Evolutionary conservation across 2,888 invertebrate genomes (phyloP).

Genomic region (Leptogaster cylindrica): DNA sequence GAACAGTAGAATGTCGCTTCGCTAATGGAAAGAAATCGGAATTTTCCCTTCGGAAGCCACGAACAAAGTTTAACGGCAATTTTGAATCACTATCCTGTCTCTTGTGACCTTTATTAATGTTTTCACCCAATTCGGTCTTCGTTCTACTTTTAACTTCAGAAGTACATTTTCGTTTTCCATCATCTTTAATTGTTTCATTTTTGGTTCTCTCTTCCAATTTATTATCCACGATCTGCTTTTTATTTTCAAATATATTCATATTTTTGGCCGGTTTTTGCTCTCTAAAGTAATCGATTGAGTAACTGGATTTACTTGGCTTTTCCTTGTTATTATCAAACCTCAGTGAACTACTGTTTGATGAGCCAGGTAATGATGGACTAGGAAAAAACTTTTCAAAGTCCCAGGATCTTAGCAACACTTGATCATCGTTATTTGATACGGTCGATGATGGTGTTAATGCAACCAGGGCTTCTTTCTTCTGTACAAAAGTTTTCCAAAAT

Average conservation of each 20-base stretch:
- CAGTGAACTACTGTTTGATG: constrained; percentile 61
- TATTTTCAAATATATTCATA: constrained; percentile 30
- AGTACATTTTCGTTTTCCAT: constrained; percentile 43
- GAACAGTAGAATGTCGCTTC: constrained; percentile 77
- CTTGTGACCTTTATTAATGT: constrained; percentile 67
- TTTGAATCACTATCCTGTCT: constrained; percentile 77
- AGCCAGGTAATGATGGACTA: constrained; percentile 59
- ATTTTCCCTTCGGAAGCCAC: constrained; percentile 82
- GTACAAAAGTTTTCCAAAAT: constrained; percentile 48
- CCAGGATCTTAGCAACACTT: constrained; percentile 83
- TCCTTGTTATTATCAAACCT: constrained; percentile 57
- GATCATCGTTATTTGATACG: constrained; percentile 73
- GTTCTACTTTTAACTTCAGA: constrained; percentile 45
- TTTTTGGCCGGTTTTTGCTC: constrained; percentile 60
- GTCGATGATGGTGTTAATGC: constrained; percentile 50
- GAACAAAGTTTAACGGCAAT: constrained; percentile 74
- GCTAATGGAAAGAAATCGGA: constrained; percentile 82
- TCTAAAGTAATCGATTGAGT: constrained; percentile 52
- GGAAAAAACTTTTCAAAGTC: constrained; percentile 86
- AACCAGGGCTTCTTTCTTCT: constrained; percentile 61
- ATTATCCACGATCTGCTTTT: constrained; percentile 48
- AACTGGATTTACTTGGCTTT: constrained; percentile 58
- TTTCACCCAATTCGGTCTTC: constrained; percentile 42
- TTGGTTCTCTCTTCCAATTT: constrained; percentile 49
- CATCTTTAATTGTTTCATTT: constrained; percentile 48